Evolutionary conservation across 1,140 invertebrate genomes (phyloP), one percentile per base, ranked within the genome.

Genomic region (Plectrocnemia conspersa): DNA sequence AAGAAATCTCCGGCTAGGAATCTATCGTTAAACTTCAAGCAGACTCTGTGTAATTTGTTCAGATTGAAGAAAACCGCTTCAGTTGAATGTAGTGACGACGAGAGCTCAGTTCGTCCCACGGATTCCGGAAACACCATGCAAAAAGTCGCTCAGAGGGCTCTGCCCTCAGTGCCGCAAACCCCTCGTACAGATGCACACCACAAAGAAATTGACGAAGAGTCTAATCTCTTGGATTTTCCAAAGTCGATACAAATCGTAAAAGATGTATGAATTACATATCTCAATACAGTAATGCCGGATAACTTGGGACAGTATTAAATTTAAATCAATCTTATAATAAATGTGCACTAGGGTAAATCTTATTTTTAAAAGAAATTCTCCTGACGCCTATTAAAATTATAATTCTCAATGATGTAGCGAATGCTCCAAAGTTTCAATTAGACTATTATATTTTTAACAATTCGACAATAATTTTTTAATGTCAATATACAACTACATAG

Each of bases 201-300:
- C 1, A 35, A 58, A 1, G 64, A 65, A 2, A 61, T 66, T 1
- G 42, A 54, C 1, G 72, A 74, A 10, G 72, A 74, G 11, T 77
- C 77, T 0, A 78, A 70, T 1, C 69, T 73, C 1, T 80, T 86
- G 70, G 90, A 94, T 70, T 93, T 94, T 77, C 88, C 91, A 13
- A 87, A 88, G 2, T 93, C 89, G 59, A 93, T 95, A 64, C 88
- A 93, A 68, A 90, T 89, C 82, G 91, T 94, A 15, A 94, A 94
- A 80, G 89, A 93, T 76, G 89, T 93, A 76, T 80, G 87, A 83
- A 36, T 40, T 7, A n/a, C 7, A 40, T 9, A 6, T 19, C n/a
- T 50, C n/a, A 10, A 11, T 38, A 16, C 27, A 29, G 13, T 29
- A 9, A 29, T 29, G 27, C 27, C n/a, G 16, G 16, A 6, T 16